phyloP scores from a whole-genome alignment of 1,140 invertebrate species.

The Drosophila pruinosa region DNA sequence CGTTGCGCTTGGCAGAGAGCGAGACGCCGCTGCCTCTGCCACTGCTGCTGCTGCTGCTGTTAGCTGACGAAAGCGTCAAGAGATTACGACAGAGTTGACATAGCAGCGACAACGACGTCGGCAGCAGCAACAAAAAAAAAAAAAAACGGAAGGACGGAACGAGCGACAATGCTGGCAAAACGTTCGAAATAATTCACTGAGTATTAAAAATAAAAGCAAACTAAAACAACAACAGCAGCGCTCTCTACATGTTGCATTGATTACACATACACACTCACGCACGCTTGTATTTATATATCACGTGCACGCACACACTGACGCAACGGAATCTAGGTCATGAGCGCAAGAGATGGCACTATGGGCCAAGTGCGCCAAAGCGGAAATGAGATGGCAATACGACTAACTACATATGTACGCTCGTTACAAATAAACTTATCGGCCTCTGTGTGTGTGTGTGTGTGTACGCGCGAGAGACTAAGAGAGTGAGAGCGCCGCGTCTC shows the following conservation, averaged over 20 bases:
- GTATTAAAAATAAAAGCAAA: slow-evolving; percentile 73
- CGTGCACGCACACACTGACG: slow-evolving; percentile 65
- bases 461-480: slow-evolving; percentile 1
- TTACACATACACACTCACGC: slow-evolving; percentile 55
- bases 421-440: slow-evolving; percentile 50
- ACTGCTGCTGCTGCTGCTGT: slow-evolving; percentile 2
- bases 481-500: slow-evolving; percentile 14
- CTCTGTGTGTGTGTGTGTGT: slow-evolving; percentile 3
- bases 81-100: slow-evolving; percentile 69
- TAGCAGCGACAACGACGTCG: background rate
- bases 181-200: slow-evolving; percentile 73
- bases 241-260: slow-evolving; percentile 82
- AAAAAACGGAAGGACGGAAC: slow-evolving; percentile 65
- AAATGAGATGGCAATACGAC: slow-evolving; percentile 76
- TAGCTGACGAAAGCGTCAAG: slow-evolving; percentile 62
- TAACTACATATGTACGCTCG: slow-evolving; percentile 53
- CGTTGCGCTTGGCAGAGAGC: slow-evolving; percentile 37
- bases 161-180: slow-evolving; percentile 47
- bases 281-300: slow-evolving; percentile 71
- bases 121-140: slow-evolving; percentile 21
- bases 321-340: slow-evolving; percentile 82
- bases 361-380: slow-evolving; percentile 73
- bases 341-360: slow-evolving; percentile 82
- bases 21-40: slow-evolving; percentile 6
- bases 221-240: slow-evolving; percentile 29